These are phyloP conservation scores for Lepisosteus osseus DNA, from an alignment of 2,113 vertebrate genomes.

Conservation along the genomic window DNA sequence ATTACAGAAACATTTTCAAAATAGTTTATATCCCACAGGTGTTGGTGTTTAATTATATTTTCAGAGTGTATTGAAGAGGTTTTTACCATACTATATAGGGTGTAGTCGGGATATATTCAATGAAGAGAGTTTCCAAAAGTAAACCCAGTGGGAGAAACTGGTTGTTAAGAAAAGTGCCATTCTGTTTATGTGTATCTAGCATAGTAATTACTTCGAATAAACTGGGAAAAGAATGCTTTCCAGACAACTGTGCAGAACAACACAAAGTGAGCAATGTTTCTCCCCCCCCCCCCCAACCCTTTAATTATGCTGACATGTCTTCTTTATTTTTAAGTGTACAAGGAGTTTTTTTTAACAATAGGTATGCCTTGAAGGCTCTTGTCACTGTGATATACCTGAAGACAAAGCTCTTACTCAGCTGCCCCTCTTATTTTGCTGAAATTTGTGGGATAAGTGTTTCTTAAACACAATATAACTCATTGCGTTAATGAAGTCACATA, in stretches of 20 bases:
- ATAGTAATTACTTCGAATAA: conserved; percentile 40
- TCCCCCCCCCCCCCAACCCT: conserved; percentile 38
- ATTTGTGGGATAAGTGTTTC: too few species aligned
- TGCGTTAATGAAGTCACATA: too few species aligned
- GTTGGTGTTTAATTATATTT: background rate
- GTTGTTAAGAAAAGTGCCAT: conserved; percentile 10
- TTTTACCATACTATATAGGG: background rate
- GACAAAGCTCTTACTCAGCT: background rate
- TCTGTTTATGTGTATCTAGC: conserved; percentile 21
- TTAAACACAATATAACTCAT: too few species aligned
- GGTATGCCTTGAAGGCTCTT: conserved; percentile 32
- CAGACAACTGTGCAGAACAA: conserved; percentile 21
- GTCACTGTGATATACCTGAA: conserved; percentile 22
- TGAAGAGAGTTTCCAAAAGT: conserved; percentile 10
- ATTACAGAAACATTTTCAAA: background rate
- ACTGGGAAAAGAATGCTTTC: conserved; percentile 12
- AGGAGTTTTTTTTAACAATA: conserved; percentile 43
- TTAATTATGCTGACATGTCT: conserved; percentile 47
- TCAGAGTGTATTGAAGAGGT: background rate
- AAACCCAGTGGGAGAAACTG: conserved; percentile 9
- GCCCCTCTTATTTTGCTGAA: too few species aligned
- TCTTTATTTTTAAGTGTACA: conserved; percentile 36
- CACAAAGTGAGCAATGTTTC: conserved; percentile 45
- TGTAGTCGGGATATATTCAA: conserved; percentile 3
- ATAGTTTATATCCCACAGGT: background rate